phyloP scores from a whole-genome alignment of 2,797 vertebrate genomes.

The Fistularia tabacaria region DNA sequence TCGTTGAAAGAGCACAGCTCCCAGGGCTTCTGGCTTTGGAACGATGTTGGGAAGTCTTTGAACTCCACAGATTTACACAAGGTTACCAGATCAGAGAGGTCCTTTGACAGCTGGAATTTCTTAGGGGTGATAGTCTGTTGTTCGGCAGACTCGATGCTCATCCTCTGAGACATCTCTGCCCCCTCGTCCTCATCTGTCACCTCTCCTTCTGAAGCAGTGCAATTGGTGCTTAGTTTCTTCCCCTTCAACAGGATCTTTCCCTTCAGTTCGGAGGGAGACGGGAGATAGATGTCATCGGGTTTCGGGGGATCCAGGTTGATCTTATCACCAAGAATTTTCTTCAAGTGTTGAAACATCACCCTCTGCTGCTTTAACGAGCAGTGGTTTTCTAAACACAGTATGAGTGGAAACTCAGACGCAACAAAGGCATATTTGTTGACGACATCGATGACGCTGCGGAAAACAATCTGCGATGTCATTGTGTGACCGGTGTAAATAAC shows the following conservation, averaged over 20 bases:
- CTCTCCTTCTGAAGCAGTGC: slow-evolving; percentile 87
- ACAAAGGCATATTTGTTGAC: slow-evolving; percentile 96
- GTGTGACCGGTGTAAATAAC: slow-evolving; percentile 97
- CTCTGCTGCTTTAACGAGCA: slow-evolving; percentile 95
- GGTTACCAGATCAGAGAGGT: slow-evolving; percentile 93
- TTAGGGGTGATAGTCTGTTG: slow-evolving; percentile 78
- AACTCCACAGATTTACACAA: slow-evolving; percentile 96
- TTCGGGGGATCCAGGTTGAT: slow-evolving; percentile 82
- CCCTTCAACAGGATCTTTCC: slow-evolving; percentile 92
- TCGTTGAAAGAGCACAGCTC: slow-evolving; percentile 98
- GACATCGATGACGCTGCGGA: slow-evolving; percentile 92
- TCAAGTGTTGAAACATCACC: slow-evolving; percentile 95
- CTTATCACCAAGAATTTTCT: slow-evolving; percentile 93
- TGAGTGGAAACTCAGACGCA: slow-evolving; percentile 91
- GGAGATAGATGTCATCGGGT: slow-evolving; percentile 88
- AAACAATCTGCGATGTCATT: slow-evolving; percentile 96
- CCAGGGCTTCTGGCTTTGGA: slow-evolving; percentile 96
- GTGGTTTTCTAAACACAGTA: slow-evolving; percentile 96
- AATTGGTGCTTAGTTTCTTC: slow-evolving; percentile 87
- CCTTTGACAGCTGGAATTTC: slow-evolving; percentile 92
- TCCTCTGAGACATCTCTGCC: slow-evolving; percentile 91
- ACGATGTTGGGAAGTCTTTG: slow-evolving; percentile 90
- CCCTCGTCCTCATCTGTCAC: slow-evolving; percentile 98
- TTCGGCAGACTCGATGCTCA: slow-evolving; percentile 84
- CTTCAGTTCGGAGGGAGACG: slow-evolving; percentile 86